Percentiles rank a stretch among this genome's conserved stretches.
Evolutionary conservation across 2,797 vertebrate species (phyloP).

Genomic region (Hippopotamyrus pictus): DNA sequence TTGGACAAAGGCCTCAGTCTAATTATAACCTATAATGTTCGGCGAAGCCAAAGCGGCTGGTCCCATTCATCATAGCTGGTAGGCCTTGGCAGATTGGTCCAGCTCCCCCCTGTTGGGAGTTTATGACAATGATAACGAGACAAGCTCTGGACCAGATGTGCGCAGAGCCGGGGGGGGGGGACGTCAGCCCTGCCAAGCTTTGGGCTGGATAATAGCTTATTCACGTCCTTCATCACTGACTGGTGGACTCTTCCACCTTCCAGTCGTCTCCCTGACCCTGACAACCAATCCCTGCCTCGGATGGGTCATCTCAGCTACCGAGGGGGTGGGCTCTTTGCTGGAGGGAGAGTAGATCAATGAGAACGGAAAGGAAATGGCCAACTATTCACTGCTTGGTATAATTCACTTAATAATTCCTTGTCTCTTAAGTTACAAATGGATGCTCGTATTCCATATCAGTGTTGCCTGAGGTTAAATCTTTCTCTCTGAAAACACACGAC

Average conservation of each 20-base stretch:
- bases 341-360: not conserved
- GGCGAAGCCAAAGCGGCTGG: conserved; percentile 37
- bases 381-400: not conserved
- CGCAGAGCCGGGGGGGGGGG: not conserved
- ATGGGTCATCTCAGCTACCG: not conserved
- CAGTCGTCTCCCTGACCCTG: not conserved
- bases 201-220: conserved; percentile 34
- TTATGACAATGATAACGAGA: conserved; percentile 45
- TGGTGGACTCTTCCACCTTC: conserved; percentile 35
- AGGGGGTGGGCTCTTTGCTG: not conserved
- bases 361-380: not conserved
- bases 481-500: not conserved
- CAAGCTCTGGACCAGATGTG: conserved; percentile 60
- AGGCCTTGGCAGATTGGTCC: conserved; percentile 38
- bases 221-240: conserved; percentile 44
- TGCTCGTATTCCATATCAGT: not conserved
- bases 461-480: not conserved
- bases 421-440: not conserved
- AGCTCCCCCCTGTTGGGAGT: conserved; percentile 43
- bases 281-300: not conserved
- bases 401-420: not conserved
- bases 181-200: not conserved
- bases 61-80: conserved; percentile 60
- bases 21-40: conserved; percentile 37
- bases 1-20: not conserved